Base-by-base conservation (phyloP, 2,797 vertebrate species). In the Periophthalmus magnuspinnatus region DNA sequence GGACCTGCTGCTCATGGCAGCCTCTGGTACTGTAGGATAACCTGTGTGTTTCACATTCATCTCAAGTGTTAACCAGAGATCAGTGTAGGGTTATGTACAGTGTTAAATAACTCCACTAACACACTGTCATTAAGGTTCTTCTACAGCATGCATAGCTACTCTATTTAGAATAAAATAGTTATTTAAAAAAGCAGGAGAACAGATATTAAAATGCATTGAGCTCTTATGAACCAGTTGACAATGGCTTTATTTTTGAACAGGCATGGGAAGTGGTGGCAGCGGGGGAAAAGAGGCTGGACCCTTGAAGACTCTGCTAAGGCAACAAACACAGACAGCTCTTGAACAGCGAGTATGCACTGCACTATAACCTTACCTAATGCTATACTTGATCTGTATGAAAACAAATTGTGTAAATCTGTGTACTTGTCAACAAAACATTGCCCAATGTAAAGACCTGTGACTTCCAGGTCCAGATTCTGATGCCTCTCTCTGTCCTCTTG, bases 241-340 rank as follows among this genome's bases (percentile, higher is more conserved):
- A 24, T 65, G 48, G 47, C 84, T 68, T 84, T 55, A 52, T 81
- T 54, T 90, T 41, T 89, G 77, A 79, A 76, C 92, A 99, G 98
- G 98, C 89, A 99, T 98, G 96, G 97, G 97, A 88, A 99, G 97
- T 85, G 97, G 97, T 78, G 97, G 97, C 79, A 98, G 97, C 71
- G 95, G 92, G 50, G 97, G 97, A 80, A 98, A 98, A 93, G 97
- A 99, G 86, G 95, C 94, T 21, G 97, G 95, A 58, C 95, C 97
- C n/a, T 92, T 98, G 90, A 99, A 99, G 94, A 94, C 94, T 66
- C 95, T 99, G n/a, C 90, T 98, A 75, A 94, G 98, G 81, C 98
- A 99, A 68, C 98, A 99, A 93, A 99, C 98, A 0, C 97, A 98
- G 82, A 94, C 96, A 9, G 96, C 97, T 71, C 86, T 99, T 70